These are phyloP conservation scores for Thaumatotibia leucotreta DNA, from an alignment of 1,140 invertebrate species.

Conservation along the genomic window DNA sequence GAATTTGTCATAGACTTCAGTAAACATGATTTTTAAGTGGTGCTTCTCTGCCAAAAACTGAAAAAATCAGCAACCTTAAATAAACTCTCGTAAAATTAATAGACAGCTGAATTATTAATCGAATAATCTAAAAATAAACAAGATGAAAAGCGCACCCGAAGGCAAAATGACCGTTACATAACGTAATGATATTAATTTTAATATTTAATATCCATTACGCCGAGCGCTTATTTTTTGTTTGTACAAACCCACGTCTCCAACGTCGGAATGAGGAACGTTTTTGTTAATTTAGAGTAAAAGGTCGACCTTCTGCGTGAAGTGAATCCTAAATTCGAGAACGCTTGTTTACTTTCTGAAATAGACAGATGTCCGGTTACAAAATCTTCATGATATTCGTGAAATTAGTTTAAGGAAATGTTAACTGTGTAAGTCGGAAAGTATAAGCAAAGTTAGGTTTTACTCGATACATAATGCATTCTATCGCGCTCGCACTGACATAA, in stretches of 20 bases:
- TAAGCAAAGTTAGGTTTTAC: too few species aligned
- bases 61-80: too few species aligned
- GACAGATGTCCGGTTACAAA: too few species aligned
- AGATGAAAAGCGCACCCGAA: neutral
- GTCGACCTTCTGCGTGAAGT: neutral
- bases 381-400: too few species aligned
- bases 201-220: neutral
- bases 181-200: neutral
- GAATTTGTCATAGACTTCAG: too few species aligned
- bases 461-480: too few species aligned
- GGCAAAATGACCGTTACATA: neutral
- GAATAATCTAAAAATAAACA: neutral
- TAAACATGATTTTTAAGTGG: too few species aligned
- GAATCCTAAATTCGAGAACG: neutral
- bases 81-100: neutral
- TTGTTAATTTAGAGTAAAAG: neutral
- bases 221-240: neutral
- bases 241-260: neutral
- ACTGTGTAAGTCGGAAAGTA: too few species aligned
- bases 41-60: too few species aligned
- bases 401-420: neutral
- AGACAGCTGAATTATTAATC: neutral
- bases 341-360: neutral
- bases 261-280: neutral
- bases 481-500: too few species aligned